A percentile compares a stretch with the other conserved stretches of the same genome.
phyloP scores from a whole-genome alignment of 2,113 vertebrate genomes.

The Rostratula benghalensis region DNA sequence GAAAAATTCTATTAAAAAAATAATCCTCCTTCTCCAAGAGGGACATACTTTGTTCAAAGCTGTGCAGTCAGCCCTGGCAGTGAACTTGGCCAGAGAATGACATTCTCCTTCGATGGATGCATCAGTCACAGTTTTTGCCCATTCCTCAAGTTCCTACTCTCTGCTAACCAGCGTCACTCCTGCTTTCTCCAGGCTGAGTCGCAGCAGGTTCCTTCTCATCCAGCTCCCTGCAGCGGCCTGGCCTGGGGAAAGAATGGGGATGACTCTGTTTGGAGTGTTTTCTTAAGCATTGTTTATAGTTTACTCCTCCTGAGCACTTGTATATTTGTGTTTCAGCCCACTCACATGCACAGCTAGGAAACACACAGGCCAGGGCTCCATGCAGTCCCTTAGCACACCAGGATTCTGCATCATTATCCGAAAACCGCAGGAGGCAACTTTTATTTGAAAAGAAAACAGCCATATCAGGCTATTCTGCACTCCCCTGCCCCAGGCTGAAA shows the following conservation, averaged over 20 bases:
- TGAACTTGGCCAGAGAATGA: neutral
- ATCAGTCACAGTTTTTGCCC: slow-evolving; percentile 45
- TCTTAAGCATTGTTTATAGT: slow-evolving; percentile 51
- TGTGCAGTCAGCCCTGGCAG: neutral
- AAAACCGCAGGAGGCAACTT: neutral
- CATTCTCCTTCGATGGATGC: slow-evolving; percentile 33
- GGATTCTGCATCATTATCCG: neutral
- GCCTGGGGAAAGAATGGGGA: neutral
- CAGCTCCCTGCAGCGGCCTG: neutral
- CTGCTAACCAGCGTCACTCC: slow-evolving; percentile 11
- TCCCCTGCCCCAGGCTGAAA: neutral
- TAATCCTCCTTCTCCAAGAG: neutral
- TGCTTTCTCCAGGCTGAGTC: neutral
- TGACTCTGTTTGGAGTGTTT: neutral
- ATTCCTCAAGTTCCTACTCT: slow-evolving; percentile 68
- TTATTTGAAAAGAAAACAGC: slow-evolving; percentile 54
- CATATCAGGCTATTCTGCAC: neutral
- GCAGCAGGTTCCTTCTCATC: slow-evolving; percentile 56
- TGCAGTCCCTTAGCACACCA: slow-evolving; percentile 2
- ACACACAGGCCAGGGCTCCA: slow-evolving; percentile 12
- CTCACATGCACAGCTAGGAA: slow-evolving; percentile 44
- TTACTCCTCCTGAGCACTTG: slow-evolving; percentile 21
- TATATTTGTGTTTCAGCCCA: slow-evolving; percentile 52
- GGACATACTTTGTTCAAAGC: neutral
- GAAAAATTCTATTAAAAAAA: neutral